These are phyloP conservation scores for Subanguina moxae DNA, from an alignment of 1,140 invertebrate species.

Conservation along the genomic window DNA sequence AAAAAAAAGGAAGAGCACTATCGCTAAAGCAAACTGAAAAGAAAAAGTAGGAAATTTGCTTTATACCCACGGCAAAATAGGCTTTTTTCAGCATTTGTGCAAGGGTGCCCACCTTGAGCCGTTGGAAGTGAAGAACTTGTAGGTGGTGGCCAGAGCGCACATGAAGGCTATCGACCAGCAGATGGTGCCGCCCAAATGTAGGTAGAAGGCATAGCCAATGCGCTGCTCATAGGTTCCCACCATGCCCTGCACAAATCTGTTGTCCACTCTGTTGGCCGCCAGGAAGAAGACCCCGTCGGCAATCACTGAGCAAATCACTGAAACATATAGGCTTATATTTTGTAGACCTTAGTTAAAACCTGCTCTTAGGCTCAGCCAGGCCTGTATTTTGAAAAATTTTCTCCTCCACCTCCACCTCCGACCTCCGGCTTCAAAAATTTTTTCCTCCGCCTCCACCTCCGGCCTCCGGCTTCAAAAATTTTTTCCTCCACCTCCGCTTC, in stretches of 20 bases:
- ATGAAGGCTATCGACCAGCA: slow-evolving; percentile 52
- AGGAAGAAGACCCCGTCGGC: slow-evolving; percentile 59
- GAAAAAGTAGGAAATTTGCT: too few relatives aligned
- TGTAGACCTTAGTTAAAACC: neutral
- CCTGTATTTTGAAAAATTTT: too few relatives aligned
- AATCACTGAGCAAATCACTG: slow-evolving; percentile 53
- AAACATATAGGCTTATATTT: slow-evolving; percentile 12
- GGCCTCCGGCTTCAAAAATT: too few relatives aligned
- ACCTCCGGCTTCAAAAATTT: too few relatives aligned
- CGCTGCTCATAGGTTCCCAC: slow-evolving; percentile 41
- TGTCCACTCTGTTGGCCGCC: slow-evolving; percentile 57
- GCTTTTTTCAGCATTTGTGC: too few relatives aligned
- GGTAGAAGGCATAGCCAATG: slow-evolving; percentile 58
- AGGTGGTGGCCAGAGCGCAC: slow-evolving; percentile 51
- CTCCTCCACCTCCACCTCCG: too few relatives aligned
- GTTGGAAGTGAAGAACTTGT: slow-evolving; percentile 53
- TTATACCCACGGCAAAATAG: neutral
- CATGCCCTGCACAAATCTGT: slow-evolving; percentile 58
- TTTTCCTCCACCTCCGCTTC: too few relatives aligned
- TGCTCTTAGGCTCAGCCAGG: too few relatives aligned
- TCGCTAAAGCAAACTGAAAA: too few relatives aligned
- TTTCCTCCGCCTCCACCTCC: too few relatives aligned
- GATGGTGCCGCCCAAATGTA: slow-evolving; percentile 55
- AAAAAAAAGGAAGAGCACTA: too few relatives aligned
- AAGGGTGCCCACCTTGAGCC: slow-evolving; percentile 22